Evolutionary conservation across 2,113 vertebrate species (phyloP), one percentile per base, ranked within the genome.

Genomic region (Archilochus colubris): DNA sequence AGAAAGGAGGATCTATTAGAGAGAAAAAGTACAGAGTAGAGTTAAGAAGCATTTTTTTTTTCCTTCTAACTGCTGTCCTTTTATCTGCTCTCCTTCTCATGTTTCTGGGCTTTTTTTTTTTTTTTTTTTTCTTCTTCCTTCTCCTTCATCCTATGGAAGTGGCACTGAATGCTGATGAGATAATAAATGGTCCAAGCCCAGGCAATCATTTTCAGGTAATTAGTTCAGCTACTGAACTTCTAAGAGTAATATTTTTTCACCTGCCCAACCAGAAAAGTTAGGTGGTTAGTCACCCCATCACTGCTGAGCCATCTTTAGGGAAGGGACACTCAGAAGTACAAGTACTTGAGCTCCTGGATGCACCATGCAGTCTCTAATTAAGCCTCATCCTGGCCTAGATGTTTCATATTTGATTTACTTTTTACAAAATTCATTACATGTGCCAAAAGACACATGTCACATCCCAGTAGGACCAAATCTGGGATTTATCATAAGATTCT

Each of bases 131-230:
- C 69, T 91, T 96, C 84, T 92, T 91, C 91, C 92, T 82, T 91
- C 73, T 86, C 50, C 82, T 94, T 86, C 92, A 96, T 96, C 93
- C 63, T 72, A 77, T 93, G 40, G 64, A 85, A 81, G 61, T 84
- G 53, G 79, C 55, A 83, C 91, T 95, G 95, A 97, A 93, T 93
- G 89, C 91, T 67, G 40, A 93, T 86, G 86, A 96, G 92, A 96
- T 96, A 95, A 96, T 94, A 97, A 97, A 97, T 81, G 94, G 88
- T 76, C 84, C 84, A 95, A 96, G 91, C 84, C 81, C 91, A 94
- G 96, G 96, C 96, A 97, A 90, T 96, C 84, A 92, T 97, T 97
- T 97, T 92, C 4, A 1, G 84, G 93, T 96, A 97, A 97, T 97
- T 97, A 97, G 96, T 93, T 97, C 94, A 91, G 69, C 90, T 91